A percentile compares a stretch with the other conserved stretches of the same genome.
Conservation (phyloP, 2,888 invertebrate species). For the Gerosis bhagava region DNA sequence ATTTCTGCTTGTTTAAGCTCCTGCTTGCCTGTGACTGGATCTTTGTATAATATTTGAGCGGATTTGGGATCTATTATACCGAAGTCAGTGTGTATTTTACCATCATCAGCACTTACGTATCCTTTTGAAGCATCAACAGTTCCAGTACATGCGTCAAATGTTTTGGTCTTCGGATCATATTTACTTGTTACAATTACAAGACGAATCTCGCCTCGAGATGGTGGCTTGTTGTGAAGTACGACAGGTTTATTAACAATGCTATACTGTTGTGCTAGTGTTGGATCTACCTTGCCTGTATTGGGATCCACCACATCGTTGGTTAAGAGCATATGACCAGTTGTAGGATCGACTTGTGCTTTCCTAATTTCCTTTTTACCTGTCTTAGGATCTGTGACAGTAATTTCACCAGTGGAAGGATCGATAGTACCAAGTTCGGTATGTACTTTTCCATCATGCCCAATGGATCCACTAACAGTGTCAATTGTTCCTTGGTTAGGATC, state of each 20-base stretch:
- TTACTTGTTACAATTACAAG: conserved; percentile 75
- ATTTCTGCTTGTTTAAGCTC: conserved; percentile 84
- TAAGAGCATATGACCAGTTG: conserved; percentile 80
- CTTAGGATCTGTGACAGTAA: conserved; percentile 66
- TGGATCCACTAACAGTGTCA: conserved; percentile 82
- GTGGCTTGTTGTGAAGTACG: conserved; percentile 62
- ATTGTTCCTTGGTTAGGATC: conserved; percentile 67
- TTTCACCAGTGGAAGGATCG: conserved; percentile 83
- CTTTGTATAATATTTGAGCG: conserved; percentile 81
- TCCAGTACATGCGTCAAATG: conserved; percentile 79
- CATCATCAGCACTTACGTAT: conserved; percentile 73
- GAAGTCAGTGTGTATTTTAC: conserved; percentile 82
- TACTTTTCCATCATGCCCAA: conserved; percentile 76
- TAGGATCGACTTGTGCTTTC: conserved; percentile 78
- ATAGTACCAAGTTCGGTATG: conserved; percentile 85
- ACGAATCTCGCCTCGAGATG: conserved; percentile 66
- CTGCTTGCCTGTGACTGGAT: conserved; percentile 83
- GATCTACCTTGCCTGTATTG: conserved; percentile 82
- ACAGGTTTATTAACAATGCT: conserved; percentile 71
- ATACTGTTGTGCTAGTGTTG: conserved; percentile 77
- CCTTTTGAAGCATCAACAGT: conserved; percentile 80
- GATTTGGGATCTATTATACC: conserved; percentile 83
- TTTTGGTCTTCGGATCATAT: conserved; percentile 82
- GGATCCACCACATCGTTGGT: conserved; percentile 81
- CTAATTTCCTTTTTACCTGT: conserved; percentile 81